Percentiles rank a stretch among this genome's conserved stretches.
phyloP scores from a whole-genome alignment of 2,888 invertebrate genomes.

The Acanthosepion pharaonis region DNA sequence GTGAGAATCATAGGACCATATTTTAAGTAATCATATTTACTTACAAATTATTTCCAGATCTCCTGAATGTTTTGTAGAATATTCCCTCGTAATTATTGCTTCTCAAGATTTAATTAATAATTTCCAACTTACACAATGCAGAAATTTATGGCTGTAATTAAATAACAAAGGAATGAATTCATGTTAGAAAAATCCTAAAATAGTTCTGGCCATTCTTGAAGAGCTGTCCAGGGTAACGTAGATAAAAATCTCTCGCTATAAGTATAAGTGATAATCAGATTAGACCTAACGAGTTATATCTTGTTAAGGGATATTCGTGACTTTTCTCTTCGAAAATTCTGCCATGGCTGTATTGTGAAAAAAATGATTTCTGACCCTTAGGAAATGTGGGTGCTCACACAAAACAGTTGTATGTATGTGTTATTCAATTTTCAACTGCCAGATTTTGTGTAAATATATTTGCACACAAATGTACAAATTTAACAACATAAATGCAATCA shows the following conservation, averaged over 20 bases:
- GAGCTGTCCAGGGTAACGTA: not conserved
- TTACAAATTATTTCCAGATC: constrained; percentile 23
- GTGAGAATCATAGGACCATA: not conserved
- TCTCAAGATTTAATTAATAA: not conserved
- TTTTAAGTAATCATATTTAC: constrained; percentile 12
- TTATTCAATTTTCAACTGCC: too few relatives aligned
- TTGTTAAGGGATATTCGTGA: not conserved
- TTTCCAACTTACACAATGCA: not conserved
- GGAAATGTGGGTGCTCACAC: not conserved
- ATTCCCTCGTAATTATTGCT: constrained; percentile 20
- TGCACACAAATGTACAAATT: too few relatives aligned
- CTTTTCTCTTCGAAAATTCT: not conserved
- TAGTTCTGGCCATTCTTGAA: not conserved
- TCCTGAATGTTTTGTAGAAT: not conserved
- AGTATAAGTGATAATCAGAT: not conserved
- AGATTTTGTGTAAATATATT: too few relatives aligned
- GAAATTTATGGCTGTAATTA: not conserved
- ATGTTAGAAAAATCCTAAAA: not conserved
- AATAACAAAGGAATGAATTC: not conserved
- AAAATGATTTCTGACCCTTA: not conserved
- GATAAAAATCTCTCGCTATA: not conserved
- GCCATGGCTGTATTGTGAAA: not conserved
- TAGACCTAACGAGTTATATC: not conserved
- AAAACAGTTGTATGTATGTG: too few relatives aligned
- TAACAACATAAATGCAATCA: not conserved